phyloP scores from a whole-genome alignment of 2,888 invertebrate genomes.

The Cynaeus angustus region DNA sequence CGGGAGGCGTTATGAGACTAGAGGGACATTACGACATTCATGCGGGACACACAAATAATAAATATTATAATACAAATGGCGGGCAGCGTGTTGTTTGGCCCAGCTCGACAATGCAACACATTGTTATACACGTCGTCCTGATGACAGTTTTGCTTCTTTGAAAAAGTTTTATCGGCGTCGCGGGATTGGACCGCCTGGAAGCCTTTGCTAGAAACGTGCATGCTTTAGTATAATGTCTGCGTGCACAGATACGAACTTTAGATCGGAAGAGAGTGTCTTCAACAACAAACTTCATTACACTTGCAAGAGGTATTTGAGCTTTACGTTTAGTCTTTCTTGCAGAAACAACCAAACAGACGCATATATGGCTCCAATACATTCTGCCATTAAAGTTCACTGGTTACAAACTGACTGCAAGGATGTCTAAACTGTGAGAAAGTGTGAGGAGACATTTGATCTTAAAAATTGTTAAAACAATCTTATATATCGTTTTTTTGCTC shows the following conservation, averaged over 20 bases:
- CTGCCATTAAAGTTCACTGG: too few species aligned
- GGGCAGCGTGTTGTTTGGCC: conserved; percentile 61
- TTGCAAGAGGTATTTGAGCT: too few species aligned
- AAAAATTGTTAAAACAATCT: too few species aligned
- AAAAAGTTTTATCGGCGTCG: conserved; percentile 70
- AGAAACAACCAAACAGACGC: neutral
- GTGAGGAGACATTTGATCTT: too few species aligned
- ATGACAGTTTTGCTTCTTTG: conserved; percentile 71
- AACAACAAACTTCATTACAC: neutral
- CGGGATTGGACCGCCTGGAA: conserved; percentile 61
- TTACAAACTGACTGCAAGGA: too few species aligned
- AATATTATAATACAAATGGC: conserved; percentile 71
- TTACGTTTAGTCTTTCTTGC: neutral
- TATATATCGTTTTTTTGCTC: too few species aligned
- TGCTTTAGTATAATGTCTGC: conserved; percentile 57
- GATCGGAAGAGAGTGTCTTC: conserved; percentile 13
- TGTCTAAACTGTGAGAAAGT: too few species aligned
- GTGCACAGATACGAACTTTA: conserved; percentile 54
- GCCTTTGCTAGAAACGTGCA: conserved; percentile 54
- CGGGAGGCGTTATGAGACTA: conserved; percentile 67
- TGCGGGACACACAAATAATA: conserved; percentile 72
- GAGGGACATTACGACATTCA: conserved; percentile 67
- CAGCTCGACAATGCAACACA: conserved; percentile 70
- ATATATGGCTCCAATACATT: neutral
- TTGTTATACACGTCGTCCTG: conserved; percentile 70